phyloP scores from a whole-genome alignment of 2,113 vertebrate species.

The Irena cyanogastra region DNA sequence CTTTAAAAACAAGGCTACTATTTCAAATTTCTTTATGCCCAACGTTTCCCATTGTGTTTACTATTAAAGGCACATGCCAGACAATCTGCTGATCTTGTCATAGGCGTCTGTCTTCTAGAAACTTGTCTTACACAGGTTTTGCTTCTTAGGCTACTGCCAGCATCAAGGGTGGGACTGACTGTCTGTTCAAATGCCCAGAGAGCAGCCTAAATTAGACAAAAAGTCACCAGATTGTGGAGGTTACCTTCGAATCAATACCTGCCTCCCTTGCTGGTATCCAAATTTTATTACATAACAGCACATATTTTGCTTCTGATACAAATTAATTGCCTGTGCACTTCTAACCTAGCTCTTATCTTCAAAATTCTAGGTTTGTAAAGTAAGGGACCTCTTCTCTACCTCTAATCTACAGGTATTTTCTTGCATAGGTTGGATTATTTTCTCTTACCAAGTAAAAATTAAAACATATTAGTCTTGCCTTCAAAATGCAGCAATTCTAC shows the following conservation, averaged over 20 bases:
- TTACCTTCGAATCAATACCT: not conserved
- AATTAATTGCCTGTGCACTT: not conserved
- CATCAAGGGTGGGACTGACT: not conserved
- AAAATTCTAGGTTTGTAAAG: not conserved
- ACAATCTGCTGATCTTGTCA: not conserved
- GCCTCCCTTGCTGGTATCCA: accelerated
- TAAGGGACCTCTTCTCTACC: not conserved
- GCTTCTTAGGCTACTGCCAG: not conserved
- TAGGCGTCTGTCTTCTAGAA: not conserved
- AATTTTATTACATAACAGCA: not conserved
- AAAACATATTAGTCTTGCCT: not conserved
- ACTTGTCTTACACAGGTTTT: not conserved
- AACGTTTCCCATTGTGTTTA: not conserved
- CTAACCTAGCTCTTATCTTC: not conserved
- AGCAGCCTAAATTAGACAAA: not conserved
- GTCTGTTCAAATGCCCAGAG: not conserved
- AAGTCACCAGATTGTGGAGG: not conserved
- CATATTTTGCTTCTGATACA: not conserved
- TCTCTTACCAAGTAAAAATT: not conserved
- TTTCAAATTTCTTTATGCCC: not conserved
- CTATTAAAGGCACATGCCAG: not conserved
- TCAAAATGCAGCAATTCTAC: not conserved
- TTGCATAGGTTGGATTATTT: not conserved
- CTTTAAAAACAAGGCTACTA: not conserved
- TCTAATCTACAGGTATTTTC: not conserved